These are phyloP conservation scores for Lasioglossum morio DNA, from an alignment of 2,888 invertebrate genomes.

Conservation along the genomic window DNA sequence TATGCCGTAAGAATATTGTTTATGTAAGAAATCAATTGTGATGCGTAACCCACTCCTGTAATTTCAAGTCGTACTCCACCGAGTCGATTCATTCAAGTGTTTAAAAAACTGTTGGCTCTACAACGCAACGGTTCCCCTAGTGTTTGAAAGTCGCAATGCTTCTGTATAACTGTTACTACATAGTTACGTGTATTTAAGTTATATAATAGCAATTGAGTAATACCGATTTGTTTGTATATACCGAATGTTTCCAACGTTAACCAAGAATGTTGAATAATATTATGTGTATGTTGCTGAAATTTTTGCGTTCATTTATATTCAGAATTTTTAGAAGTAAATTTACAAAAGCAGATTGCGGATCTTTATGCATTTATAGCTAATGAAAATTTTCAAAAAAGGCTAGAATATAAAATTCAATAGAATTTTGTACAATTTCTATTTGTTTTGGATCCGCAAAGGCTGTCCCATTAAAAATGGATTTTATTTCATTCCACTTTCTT, in stretches of 20 bases:
- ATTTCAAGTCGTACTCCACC: not conserved
- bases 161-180: not conserved
- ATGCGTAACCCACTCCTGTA: not conserved
- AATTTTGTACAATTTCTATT: too few relatives aligned
- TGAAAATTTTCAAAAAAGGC: too few relatives aligned
- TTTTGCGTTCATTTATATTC: too few relatives aligned
- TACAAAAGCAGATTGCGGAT: too few relatives aligned
- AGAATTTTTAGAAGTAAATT: too few relatives aligned
- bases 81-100: slow-evolving; percentile 19
- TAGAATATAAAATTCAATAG: too few relatives aligned
- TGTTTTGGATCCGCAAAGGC: too few relatives aligned
- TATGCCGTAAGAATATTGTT: slow-evolving; percentile 32
- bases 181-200: not conserved
- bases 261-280: too few relatives aligned
- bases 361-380: too few relatives aligned
- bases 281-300: too few relatives aligned
- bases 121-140: not conserved
- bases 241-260: not conserved
- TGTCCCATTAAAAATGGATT: too few relatives aligned
- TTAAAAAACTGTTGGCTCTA: not conserved
- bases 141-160: not conserved
- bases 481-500: too few relatives aligned
- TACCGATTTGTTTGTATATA: not conserved
- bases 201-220: not conserved
- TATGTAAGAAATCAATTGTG: slow-evolving; percentile 18